These are phyloP conservation scores for Eulemur rufifrons DNA, from an alignment of 2,113 vertebrate genomes.

Conservation along the genomic window DNA sequence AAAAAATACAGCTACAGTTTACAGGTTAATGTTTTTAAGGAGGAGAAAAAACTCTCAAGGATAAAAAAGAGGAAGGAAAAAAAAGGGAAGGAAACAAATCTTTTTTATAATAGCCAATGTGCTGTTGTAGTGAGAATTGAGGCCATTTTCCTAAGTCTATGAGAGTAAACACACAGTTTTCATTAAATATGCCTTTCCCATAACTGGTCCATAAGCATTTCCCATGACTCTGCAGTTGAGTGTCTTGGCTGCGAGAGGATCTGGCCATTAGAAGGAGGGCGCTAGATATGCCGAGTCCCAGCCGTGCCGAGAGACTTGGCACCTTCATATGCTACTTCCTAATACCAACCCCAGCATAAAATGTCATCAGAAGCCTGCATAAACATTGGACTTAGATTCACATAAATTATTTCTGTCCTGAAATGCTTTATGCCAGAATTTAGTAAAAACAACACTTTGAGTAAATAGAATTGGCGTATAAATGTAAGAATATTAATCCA, in stretches of 20 bases:
- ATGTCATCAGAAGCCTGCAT: constrained; percentile 90
- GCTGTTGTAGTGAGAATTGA: constrained; percentile 78
- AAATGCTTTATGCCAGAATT: constrained; percentile 86
- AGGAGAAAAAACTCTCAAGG: constrained; percentile 26
- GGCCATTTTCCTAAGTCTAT: constrained; percentile 80
- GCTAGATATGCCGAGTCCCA: constrained; percentile 85
- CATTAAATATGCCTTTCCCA: constrained; percentile 86
- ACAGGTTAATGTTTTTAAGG: constrained; percentile 74
- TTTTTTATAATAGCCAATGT: constrained; percentile 74
- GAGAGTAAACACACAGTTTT: constrained; percentile 85
- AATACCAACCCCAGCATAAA: constrained; percentile 86
- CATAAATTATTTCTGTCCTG: constrained; percentile 89
- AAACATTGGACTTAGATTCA: constrained; percentile 90
- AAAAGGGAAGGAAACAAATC: background rate
- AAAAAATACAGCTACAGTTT: constrained; percentile 60
- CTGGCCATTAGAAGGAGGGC: constrained; percentile 84
- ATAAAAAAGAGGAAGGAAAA: constrained; percentile 19
- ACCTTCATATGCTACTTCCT: constrained; percentile 85
- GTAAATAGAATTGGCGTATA: constrained; percentile 85
- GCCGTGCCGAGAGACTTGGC: constrained; percentile 85
- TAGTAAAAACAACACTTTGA: constrained; percentile 86
- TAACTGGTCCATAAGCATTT: constrained; percentile 86
- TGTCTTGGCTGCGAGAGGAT: constrained; percentile 85
- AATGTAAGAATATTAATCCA: constrained; percentile 85
- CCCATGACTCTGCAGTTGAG: constrained; percentile 87